Evolutionary conservation across 2,888 invertebrate species (phyloP).

Genomic region (Antheraea assamensis): DNA sequence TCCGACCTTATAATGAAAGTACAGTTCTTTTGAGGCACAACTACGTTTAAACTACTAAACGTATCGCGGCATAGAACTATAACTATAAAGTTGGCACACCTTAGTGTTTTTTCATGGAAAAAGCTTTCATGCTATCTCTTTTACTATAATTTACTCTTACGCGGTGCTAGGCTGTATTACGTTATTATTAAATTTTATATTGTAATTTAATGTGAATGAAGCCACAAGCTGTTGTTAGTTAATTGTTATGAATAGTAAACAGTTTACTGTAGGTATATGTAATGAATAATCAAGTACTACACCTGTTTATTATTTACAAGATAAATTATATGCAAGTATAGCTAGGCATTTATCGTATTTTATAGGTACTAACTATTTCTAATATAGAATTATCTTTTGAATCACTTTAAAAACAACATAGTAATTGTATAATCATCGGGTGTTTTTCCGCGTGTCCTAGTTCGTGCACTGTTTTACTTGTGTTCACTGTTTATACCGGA

Average conservation of each 20-base stretch:
- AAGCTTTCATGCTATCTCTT: too few species aligned
- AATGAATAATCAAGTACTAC: neutral
- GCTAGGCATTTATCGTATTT: neutral
- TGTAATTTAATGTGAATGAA: too few species aligned
- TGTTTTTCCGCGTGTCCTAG: constrained; percentile 20
- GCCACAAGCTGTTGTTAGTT: too few species aligned
- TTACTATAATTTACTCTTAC: too few species aligned
- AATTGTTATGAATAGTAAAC: neutral
- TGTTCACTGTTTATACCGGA: neutral
- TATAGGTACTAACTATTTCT: constrained; percentile 2
- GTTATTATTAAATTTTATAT: too few species aligned
- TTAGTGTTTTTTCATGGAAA: too few species aligned
- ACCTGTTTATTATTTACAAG: neutral
- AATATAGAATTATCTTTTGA: constrained; percentile 12
- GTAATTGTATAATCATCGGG: constrained; percentile 13
- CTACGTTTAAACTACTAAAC: too few species aligned
- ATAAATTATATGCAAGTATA: neutral
- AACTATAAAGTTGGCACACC: too few species aligned
- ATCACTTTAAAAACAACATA: constrained; percentile 20
- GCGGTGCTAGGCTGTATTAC: too few species aligned
- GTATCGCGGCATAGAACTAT: too few species aligned
- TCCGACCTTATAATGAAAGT: too few species aligned
- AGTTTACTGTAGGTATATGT: neutral
- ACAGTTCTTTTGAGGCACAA: too few species aligned
- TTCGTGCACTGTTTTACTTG: constrained; percentile 14